Base-by-base conservation (phyloP, 1,140 invertebrate genomes). In the Papilio helenus region DNA sequence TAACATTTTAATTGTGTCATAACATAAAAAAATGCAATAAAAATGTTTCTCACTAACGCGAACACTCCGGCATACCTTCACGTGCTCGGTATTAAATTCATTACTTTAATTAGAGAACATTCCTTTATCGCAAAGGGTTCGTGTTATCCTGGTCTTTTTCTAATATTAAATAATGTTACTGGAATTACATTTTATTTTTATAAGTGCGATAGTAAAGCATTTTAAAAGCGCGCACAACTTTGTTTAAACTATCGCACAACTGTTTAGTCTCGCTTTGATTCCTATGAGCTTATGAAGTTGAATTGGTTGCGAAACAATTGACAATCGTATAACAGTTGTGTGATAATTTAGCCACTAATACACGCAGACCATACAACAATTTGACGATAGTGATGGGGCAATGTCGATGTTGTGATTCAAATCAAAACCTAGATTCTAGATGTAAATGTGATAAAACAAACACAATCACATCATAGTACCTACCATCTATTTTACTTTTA, bases 321-420 rank as follows among this genome's bases (percentile, higher is more conserved):
- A n/a, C n/a, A n/a, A n/a, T n/a, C n/a, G n/a, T n/a, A n/a, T n/a
- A n/a, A n/a, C n/a, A n/a, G n/a, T n/a, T n/a, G n/a, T 42, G 39
- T 42, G 16, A n/a, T n/a, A n/a, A n/a, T n/a, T n/a, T n/a, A n/a
- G 58, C 29, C 81, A 79, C 81, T 85, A 84, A 85, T 86, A 82
- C 81, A 85, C 82, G 61, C 82, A 83, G 85, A 82, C 86, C 86
- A 86, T 86, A 86, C 82, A 85, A 84, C 84, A 86, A 85, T 84
- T 86, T 86, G 81, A 16, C 16, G 42, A 14, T 82, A 86, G 84
- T 76, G 84, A 79, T 79, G 87, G 42, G 10, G 7, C 8, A 4
- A 16, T 74, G 39, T 80, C 80, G 78, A 80, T 73, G 29, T 78
- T 34, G 55, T 51, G 73, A 34, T 46, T 14, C 23, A 65, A 18